Evolutionary conservation across 2,797 vertebrate species (phyloP).

Genomic region (Coluber constrictor): DNA sequence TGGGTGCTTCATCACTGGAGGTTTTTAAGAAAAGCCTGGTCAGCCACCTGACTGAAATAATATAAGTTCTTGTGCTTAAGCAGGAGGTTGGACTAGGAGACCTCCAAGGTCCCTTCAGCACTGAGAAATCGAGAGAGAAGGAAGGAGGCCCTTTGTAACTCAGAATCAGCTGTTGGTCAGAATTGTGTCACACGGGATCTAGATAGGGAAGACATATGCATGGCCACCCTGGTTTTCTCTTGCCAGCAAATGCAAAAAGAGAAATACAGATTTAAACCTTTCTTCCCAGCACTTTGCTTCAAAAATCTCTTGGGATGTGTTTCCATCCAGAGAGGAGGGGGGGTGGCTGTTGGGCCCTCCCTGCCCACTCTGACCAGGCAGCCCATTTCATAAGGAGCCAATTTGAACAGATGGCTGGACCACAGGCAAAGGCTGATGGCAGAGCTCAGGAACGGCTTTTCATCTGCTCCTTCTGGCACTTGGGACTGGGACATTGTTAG

Average conservation of each 20-base stretch:
- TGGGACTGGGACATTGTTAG: rapidly evolving
- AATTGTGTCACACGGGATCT: constrained; percentile 62
- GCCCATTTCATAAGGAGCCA: background rate
- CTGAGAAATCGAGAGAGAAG: background rate
- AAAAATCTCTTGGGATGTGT: rapidly evolving
- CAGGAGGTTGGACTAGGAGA: background rate
- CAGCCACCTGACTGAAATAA: background rate
- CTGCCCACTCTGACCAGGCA: rapidly evolving
- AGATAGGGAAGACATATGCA: constrained; percentile 28
- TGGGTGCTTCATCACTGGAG: no score
- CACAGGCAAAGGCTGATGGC: background rate
- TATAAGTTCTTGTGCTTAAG: background rate
- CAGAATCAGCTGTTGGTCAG: constrained; percentile 57
- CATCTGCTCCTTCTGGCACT: background rate
- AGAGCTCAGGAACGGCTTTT: rapidly evolving
- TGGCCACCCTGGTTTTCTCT: constrained; percentile 59
- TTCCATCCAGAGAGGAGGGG: background rate
- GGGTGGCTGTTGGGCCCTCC: rapidly evolving
- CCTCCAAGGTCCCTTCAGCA: background rate
- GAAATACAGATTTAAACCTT: constrained; percentile 9
- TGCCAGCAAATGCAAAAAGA: constrained; percentile 55
- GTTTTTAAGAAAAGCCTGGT: background rate
- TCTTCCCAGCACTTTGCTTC: constrained; percentile 24
- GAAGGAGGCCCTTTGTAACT: constrained; percentile 45
- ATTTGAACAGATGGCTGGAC: background rate